Conservation (phyloP, 1,140 invertebrate species). For the Potamilus streckersoni region DNA sequence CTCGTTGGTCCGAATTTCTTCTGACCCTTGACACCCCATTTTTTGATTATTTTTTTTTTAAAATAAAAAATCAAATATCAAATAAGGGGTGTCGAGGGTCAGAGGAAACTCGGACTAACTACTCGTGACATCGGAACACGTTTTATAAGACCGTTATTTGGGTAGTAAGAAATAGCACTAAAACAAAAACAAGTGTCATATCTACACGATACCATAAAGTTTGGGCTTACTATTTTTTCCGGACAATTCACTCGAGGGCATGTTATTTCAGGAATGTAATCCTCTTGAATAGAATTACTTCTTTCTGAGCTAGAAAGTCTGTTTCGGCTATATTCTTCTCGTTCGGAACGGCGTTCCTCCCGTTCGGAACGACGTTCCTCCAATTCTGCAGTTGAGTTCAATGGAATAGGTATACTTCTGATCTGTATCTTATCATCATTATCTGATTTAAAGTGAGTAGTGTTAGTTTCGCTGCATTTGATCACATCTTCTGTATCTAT, state of each 20-base stretch:
- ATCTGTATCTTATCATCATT: background rate
- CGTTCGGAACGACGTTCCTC: no score
- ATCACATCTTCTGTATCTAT: conserved; percentile 25
- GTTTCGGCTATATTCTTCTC: background rate
- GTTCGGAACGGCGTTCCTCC: no score
- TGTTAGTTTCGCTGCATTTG: conserved; percentile 1
- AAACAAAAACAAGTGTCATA: background rate
- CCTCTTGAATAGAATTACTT: conserved; percentile 5
- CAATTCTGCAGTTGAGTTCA: no score
- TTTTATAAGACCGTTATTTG: no score
- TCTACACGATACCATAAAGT: background rate
- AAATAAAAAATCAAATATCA: no score
- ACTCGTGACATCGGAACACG: background rate
- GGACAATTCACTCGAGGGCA: conserved; percentile 60
- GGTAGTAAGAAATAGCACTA: no score
- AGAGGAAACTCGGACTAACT: no score
- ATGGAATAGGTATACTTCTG: no score
- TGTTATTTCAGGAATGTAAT: conserved; percentile 15
- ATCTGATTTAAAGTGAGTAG: conserved; percentile 6
- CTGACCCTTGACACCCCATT: no score
- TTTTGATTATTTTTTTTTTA: no score
- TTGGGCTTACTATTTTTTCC: conserved; percentile 61
- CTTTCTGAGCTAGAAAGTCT: conserved; percentile 32
- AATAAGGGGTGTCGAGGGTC: no score
- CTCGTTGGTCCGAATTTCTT: no score